Conservation (phyloP, 2,113 vertebrate species). For the Rhynchomys soricoides region DNA sequence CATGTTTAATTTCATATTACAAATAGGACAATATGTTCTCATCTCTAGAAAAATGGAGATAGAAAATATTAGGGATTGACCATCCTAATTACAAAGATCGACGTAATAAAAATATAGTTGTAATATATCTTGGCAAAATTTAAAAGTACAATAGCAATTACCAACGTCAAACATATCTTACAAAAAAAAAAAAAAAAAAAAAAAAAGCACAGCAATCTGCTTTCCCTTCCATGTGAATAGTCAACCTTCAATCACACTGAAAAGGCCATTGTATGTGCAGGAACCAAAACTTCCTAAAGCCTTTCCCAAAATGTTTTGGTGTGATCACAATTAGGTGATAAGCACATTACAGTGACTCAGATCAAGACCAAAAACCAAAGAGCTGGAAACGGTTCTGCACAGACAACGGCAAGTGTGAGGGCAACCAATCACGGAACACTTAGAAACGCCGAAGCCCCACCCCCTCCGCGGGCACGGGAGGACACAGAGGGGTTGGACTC, state of each 20-base stretch:
- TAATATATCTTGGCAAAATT: conserved; percentile 38
- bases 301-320: background rate
- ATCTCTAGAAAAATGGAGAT: background rate
- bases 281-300: conserved; percentile 12
- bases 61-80: background rate
- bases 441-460: background rate
- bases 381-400: background rate
- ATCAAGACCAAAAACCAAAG: background rate
- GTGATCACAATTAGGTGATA: background rate
- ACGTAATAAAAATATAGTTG: background rate
- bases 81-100: background rate
- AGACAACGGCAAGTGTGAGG: background rate
- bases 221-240: background rate
- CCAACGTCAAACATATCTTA: background rate
- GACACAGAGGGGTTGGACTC: background rate
- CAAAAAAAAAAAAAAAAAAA: too few relatives aligned
- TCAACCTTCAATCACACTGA: background rate
- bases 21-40: conserved; percentile 3
- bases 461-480: background rate
- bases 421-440: background rate
- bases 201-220: background rate
- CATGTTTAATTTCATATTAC: conserved; percentile 15
- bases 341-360: background rate
- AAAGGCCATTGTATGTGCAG: background rate
- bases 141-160: conserved; percentile 14